Evolutionary conservation across 2,113 vertebrate species (phyloP).

Genomic region (Holacanthus passer): DNA sequence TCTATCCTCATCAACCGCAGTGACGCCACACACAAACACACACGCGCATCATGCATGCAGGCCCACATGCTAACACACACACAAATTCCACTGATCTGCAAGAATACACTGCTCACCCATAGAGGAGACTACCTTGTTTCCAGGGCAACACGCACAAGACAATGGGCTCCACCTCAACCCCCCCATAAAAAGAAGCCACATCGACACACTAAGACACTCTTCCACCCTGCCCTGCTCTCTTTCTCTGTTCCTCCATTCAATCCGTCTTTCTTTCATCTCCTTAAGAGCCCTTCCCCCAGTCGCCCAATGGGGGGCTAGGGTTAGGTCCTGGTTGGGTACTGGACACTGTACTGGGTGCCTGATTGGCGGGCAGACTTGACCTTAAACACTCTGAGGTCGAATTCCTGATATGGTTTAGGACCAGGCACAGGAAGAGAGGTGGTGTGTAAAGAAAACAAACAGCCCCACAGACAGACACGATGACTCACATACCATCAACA

Average conservation of each 20-base stretch:
- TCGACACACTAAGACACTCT: slow-evolving; percentile 47
- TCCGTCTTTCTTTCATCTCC: slow-evolving; percentile 60
- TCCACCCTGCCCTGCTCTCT: slow-evolving; percentile 41
- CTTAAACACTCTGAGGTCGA: slow-evolving; percentile 58
- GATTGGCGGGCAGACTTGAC: slow-evolving; percentile 66
- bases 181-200: slow-evolving; percentile 46
- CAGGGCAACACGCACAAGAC: slow-evolving; percentile 77
- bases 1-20: slow-evolving; percentile 41
- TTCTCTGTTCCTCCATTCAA: slow-evolving; percentile 45
- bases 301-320: slow-evolving; percentile 25
- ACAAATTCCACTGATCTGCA: slow-evolving; percentile 52
- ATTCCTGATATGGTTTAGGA: slow-evolving; percentile 59
- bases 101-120: slow-evolving; percentile 71
- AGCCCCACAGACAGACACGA: slow-evolving; percentile 50
- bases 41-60: slow-evolving; percentile 24
- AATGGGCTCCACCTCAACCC: slow-evolving; percentile 64
- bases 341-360: slow-evolving; percentile 70
- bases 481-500: slow-evolving; percentile 56
- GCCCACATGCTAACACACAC: slow-evolving; percentile 6
- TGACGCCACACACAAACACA: slow-evolving; percentile 49
- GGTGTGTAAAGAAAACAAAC: slow-evolving; percentile 66
- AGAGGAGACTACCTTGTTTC: slow-evolving; percentile 76
- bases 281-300: slow-evolving; percentile 60
- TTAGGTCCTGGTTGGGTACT: slow-evolving; percentile 72
- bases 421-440: slow-evolving; percentile 54